Evolutionary conservation across 1,140 invertebrate genomes (phyloP).

Genomic region (Galleria mellonella): DNA sequence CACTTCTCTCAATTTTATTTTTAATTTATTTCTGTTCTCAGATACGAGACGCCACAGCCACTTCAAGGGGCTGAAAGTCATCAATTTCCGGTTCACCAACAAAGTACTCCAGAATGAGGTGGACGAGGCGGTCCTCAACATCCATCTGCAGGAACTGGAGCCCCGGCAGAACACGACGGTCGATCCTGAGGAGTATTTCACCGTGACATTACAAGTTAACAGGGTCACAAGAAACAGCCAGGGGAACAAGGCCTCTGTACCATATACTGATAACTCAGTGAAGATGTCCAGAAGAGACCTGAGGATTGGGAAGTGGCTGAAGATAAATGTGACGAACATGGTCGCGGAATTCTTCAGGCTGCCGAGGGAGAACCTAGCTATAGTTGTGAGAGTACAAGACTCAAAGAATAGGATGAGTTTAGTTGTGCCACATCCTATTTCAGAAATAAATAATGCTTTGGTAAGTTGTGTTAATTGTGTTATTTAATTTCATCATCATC

Average conservation of each 20-base stretch:
- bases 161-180: constrained; percentile 39
- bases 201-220: constrained; percentile 58
- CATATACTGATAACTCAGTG: constrained; percentile 46
- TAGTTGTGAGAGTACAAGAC: constrained; percentile 81
- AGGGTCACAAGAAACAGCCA: constrained; percentile 57
- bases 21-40: constrained; percentile 23
- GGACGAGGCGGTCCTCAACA: constrained; percentile 72
- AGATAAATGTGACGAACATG: constrained; percentile 84
- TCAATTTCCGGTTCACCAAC: constrained; percentile 76
- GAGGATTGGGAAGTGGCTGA: constrained; percentile 80
- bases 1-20: neutral
- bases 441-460: constrained; percentile 70
- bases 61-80: constrained; percentile 65
- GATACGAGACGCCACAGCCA: constrained; percentile 64
- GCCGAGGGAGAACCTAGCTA: constrained; percentile 82
- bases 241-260: constrained; percentile 52
- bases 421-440: constrained; percentile 64
- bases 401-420: constrained; percentile 59
- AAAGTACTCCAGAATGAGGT: constrained; percentile 74
- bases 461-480: constrained; percentile 38
- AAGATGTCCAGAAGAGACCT: constrained; percentile 53
- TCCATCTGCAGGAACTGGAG: constrained; percentile 69
- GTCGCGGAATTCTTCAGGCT: constrained; percentile 84
- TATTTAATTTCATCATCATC: neutral
- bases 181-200: constrained; percentile 39